phyloP scores from a whole-genome alignment of 2,797 vertebrate species.

The Pempheris klunzingeri region DNA sequence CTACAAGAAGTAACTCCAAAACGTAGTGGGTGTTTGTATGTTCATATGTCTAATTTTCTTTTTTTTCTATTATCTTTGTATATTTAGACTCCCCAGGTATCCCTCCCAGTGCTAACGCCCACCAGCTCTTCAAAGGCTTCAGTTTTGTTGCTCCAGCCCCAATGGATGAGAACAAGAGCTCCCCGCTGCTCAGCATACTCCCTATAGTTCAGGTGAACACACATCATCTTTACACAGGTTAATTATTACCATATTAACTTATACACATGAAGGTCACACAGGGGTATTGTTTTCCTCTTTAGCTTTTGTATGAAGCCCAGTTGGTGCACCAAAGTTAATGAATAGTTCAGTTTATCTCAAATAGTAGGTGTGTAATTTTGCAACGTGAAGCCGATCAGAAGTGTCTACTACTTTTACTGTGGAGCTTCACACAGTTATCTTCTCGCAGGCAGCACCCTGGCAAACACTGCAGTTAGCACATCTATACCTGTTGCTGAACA shows the following conservation, averaged over 20 bases:
- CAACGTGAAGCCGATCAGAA: neutral
- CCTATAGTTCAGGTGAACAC: conserved; percentile 93
- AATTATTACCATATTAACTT: neutral
- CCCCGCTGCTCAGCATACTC: conserved; percentile 91
- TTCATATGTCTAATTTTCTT: conserved; percentile 26
- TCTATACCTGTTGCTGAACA: conserved; percentile 1
- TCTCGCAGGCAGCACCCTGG: neutral
- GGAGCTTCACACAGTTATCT: neutral
- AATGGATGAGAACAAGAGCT: conserved; percentile 93
- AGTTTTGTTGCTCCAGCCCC: conserved; percentile 95
- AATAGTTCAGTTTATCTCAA: neutral
- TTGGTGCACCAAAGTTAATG: neutral
- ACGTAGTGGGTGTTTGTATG: conserved; percentile 30
- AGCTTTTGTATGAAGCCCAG: neutral
- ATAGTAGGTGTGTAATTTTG: neutral
- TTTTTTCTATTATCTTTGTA: conserved; percentile 53
- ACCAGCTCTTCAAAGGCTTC: conserved; percentile 99
- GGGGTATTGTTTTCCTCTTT: neutral
- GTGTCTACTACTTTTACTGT: neutral
- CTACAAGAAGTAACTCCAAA: conserved; percentile 16
- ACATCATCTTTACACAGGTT: conserved; percentile 9
- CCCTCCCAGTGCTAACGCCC: conserved; percentile 97
- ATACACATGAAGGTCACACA: neutral
- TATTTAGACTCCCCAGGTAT: conserved; percentile 95
- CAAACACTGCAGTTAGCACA: neutral